A percentile compares a stretch with the other conserved stretches of the same genome.
Conservation (phyloP, 2,797 vertebrate genomes). For the Mycteria americana region DNA sequence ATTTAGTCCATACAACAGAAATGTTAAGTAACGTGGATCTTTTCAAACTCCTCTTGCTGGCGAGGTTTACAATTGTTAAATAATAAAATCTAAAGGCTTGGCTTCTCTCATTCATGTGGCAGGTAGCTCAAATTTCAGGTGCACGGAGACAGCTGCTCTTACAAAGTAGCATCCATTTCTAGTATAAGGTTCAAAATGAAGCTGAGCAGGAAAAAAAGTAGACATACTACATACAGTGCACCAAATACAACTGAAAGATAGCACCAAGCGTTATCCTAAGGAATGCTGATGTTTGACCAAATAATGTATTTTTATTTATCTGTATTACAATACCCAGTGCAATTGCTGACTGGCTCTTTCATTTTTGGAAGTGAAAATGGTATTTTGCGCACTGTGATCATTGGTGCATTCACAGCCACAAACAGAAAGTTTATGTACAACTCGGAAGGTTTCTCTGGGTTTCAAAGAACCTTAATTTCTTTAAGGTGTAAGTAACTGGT, state of each 20-base stretch:
- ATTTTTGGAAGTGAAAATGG: not conserved
- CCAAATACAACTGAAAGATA: not conserved
- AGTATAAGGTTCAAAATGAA: not conserved
- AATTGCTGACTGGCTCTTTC: not conserved
- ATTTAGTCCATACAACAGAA: not conserved
- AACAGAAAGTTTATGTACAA: not conserved
- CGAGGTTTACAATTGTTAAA: not conserved
- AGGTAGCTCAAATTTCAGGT: not conserved
- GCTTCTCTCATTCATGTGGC: not conserved
- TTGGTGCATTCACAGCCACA: not conserved
- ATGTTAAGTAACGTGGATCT: accelerated
- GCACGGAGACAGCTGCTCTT: not conserved
- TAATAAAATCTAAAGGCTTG: not conserved
- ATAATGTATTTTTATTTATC: not conserved
- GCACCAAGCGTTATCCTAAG: not conserved
- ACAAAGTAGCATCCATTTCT: not conserved
- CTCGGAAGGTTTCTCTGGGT: not conserved
- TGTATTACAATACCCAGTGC: not conserved
- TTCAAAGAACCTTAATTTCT: constrained; percentile 2
- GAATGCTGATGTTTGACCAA: not conserved
- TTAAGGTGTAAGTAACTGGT: not conserved
- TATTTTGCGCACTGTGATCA: not conserved
- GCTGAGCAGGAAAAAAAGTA: not conserved
- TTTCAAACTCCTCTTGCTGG: not conserved
- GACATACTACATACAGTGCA: not conserved